Base-by-base conservation (phyloP, 1,140 invertebrate species). In the Heliconius hermathena region DNA sequence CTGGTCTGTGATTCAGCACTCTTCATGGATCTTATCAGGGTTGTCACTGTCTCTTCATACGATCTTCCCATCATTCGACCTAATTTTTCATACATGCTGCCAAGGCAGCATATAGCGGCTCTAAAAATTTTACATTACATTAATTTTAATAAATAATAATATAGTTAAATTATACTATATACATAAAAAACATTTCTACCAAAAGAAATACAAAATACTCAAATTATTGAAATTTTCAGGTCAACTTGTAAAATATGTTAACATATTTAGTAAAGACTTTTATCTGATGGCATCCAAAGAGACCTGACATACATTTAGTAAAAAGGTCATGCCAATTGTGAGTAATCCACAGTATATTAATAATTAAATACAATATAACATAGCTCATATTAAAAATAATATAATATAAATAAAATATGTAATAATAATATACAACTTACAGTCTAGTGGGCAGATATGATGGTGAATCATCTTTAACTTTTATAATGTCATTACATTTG, bases 21-120 rank as follows among this genome's bases (percentile, higher is more conserved):
- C 87, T 98, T 97, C 71, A 99, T 95, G 8, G 98, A 98, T 83
- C 98, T 98, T 71, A 99, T 97, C 9, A 99, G 95, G 76, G 99
- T 97, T 84, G 98, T 97, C 16, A 99, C 98, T 4, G 99, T 99
- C 90, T 99, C 99, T 91, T 99, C 99, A 91, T 99, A 99, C 0
- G 98, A 99, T 82, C 99, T 95, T 0, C 99, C 99, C 97, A 99
- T 99, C 98, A 99, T 99, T 82, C 99, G 95, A 2, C 99, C 99
- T 13, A 99, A 95, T 92, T 98, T 99, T 93, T 99, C 98, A 94
- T 99, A 99, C 98, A 99, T 99, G 77, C 97, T 97, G 29, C 99
- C 99, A 71, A 99, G 96, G 89, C 98, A 99, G 79, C 98, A 98
- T 83, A 99, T 98, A n/a, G 99, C 99, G 90, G 98, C 98, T 80